These are phyloP conservation scores for Sceliomorpha sp. DNA, from an alignment of 2,888 invertebrate species.

Conservation along the genomic window DNA sequence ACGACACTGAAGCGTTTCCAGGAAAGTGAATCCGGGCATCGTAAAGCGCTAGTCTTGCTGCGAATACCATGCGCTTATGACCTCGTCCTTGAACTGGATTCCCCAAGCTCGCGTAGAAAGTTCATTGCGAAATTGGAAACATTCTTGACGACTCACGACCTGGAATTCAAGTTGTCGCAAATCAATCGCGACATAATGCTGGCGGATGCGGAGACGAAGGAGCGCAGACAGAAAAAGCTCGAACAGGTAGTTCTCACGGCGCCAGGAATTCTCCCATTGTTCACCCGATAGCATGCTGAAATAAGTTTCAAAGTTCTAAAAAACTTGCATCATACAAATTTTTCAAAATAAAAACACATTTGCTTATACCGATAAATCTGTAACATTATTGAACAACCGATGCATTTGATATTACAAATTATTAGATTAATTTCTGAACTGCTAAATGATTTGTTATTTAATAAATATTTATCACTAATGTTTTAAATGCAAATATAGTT, in stretches of 20 bases:
- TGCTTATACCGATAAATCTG: too few relatives aligned
- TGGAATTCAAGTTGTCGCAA: constrained; percentile 85
- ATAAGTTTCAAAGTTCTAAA: too few relatives aligned
- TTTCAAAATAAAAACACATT: too few relatives aligned
- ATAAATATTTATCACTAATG: too few relatives aligned
- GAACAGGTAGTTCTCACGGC: constrained; percentile 82
- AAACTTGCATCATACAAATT: too few relatives aligned
- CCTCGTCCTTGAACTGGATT: constrained; percentile 94
- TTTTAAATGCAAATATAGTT: too few relatives aligned
- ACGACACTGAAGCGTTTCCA: constrained; percentile 65
- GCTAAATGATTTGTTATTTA: too few relatives aligned
- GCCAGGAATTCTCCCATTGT: constrained; percentile 3
- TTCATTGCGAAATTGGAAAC: constrained; percentile 93
- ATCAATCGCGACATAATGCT: constrained; percentile 92
- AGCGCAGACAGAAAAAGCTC: constrained; percentile 93
- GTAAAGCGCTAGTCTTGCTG: constrained; percentile 89
- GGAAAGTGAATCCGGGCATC: constrained; percentile 86
- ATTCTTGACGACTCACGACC: constrained; percentile 91
- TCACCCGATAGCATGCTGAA: too few relatives aligned
- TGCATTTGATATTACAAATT: too few relatives aligned
- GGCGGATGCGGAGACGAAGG: constrained; percentile 95
- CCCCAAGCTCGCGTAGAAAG: constrained; percentile 89
- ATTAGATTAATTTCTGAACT: too few relatives aligned
- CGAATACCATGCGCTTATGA: constrained; percentile 94
- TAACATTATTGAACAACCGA: too few relatives aligned